Base-by-base conservation (phyloP, 2,888 invertebrate species). In the Caradrina clavipalpis region DNA sequence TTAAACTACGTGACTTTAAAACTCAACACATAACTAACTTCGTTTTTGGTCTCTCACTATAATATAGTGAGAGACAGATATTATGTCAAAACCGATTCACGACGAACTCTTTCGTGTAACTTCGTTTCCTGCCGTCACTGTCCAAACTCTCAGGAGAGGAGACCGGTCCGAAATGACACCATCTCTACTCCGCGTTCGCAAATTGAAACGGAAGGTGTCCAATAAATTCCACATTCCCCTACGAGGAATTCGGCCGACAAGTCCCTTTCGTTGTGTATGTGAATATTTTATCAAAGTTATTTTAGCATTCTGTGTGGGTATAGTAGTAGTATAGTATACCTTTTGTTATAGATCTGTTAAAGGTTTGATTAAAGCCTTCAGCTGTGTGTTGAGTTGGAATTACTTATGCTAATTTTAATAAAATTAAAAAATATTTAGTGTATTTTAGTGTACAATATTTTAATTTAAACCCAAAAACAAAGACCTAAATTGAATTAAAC, bases 171-270 rank as follows among this genome's bases (percentile, higher is more conserved):
- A 69, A 90, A 87, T 87, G 90, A 88, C 90, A 86, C 89, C 88
- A 89, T 90, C 89, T 88, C 87, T 86, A 85, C 87, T 84, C 84
- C 85, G 83, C 86, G 74, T 67, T 89, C 87, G 88, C 92, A 94
- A 94, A 94, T 94, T 94, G 94, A 94, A 94, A 93, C 93, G 90
- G 91, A 93, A 94, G 93, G 93, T 93, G 93, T 91, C 91, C 88
- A 91, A 93, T 93, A 94, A 94, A 94, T 93, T 93, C 87, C 86
- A 76, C 89, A 88, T 85, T 85, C 82, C 87, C 86, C 91, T 87
- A 87, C 74, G 81, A 83, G 90, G 92, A 90, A 93, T 93, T 91
- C 83, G 83, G 87, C 67, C 72, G 86, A 85, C 88, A 87, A 88
- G 90, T 87, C 90, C 90, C 82, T 83, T 82, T 82, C 88, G 87